phyloP scores from a whole-genome alignment of 2,113 vertebrate genomes.

The Nothoprocta pentlandii region DNA sequence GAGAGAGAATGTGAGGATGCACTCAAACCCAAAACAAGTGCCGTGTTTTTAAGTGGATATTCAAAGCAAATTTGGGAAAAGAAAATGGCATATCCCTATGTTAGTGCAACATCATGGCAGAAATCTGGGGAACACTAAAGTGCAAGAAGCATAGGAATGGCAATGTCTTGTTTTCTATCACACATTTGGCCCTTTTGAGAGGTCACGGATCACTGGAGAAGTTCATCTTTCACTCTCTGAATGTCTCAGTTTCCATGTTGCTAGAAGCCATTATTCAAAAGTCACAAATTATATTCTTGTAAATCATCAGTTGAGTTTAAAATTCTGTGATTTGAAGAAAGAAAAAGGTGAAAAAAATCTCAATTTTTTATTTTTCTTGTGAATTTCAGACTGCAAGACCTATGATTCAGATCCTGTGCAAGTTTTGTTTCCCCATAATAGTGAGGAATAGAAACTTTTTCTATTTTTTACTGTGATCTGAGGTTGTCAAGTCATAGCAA shows the following conservation, averaged over 20 bases:
- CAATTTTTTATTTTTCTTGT: background rate
- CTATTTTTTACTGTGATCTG: background rate
- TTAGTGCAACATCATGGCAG: background rate
- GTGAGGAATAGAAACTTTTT: background rate
- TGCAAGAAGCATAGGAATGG: background rate
- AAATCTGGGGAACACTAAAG: background rate
- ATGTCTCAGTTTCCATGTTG: background rate
- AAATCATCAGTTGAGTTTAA: background rate
- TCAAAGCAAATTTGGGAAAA: background rate
- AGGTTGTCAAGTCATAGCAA: constrained; percentile 10
- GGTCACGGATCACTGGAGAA: background rate
- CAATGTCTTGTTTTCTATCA: background rate
- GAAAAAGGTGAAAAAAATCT: background rate
- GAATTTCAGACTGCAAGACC: background rate
- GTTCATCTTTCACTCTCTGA: background rate
- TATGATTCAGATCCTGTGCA: background rate
- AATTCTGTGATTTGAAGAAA: background rate
- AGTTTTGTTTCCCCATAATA: background rate
- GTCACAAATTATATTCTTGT: background rate
- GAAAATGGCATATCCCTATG: background rate
- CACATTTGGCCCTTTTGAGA: background rate
- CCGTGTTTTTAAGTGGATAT: background rate
- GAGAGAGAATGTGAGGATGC: background rate
- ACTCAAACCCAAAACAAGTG: background rate
- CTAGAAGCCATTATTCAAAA: background rate